Base-by-base conservation (phyloP, 2,888 invertebrate genomes). In the Drosophila affinis region DNA sequence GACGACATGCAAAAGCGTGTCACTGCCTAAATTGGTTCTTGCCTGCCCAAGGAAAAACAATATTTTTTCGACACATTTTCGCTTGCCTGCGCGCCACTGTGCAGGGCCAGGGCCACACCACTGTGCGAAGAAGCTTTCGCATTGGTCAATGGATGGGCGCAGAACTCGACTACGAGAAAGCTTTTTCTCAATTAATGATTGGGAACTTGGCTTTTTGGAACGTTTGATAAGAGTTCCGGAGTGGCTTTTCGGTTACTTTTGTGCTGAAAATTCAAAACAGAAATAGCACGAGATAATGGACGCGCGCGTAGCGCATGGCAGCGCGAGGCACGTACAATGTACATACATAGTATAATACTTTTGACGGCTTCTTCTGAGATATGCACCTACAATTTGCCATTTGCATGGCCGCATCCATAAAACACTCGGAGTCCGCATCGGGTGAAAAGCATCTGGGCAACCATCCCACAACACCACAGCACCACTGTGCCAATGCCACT, bases 1-100 rank as follows among this genome's bases (percentile, higher is more conserved):
- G 27, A 18, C 46, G 77, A 77, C 81, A 79, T 55, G 81, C 64
- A 57, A 53, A 18, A 67, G 56, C 81, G 34, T 80, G 83, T 67
- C 69, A 51, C 32, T 10, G 17, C 62, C 49, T 47, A 29, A 12
- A 1, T n/a, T 7, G 46, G 52, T 39, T 52, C 51, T 70, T 55
- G 34, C 62, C 61, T 72, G 64, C 46, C 47, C 24, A 39, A 3
- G 17, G 24, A 2, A 18, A 18, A 5, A 54, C 14, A 27, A 29
- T 45, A 14, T 27, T 24, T 51, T n/a, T 17, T 12, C n/a, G 1
- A 17, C n/a, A 9, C 9, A 7, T 52, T 53, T 47, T n/a, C 29
- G 18, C 12, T 9, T 29, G 18, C 45, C 12, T 18, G 3, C 6
- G n/a, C 4, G 24, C 68, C 68, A 69, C 69, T 68, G 69, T 69